Conservation (phyloP, 37 sponge, comb jelly and placozoan genomes). For the Diacarnus erythraeanus region DNA sequence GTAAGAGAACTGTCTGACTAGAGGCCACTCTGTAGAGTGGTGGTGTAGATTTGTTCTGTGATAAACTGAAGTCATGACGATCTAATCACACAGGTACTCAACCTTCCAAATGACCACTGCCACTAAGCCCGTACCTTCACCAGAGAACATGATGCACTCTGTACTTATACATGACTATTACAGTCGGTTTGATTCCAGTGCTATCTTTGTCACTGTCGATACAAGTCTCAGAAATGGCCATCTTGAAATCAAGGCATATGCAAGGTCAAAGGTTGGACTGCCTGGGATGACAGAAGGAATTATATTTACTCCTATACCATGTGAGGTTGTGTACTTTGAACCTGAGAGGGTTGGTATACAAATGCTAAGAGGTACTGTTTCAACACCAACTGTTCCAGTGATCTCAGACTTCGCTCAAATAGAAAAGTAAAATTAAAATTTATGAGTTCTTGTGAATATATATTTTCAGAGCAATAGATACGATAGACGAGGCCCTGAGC, state of each 20-base stretch:
- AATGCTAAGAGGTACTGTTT: conserved; percentile 11
- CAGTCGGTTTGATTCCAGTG: conserved; percentile 48
- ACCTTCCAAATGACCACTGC: neutral
- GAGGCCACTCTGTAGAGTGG: neutral
- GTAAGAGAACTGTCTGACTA: conserved; percentile 57
- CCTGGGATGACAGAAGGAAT: conserved; percentile 78
- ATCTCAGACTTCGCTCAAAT: conserved; percentile 22
- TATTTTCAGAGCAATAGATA: conserved; percentile 15
- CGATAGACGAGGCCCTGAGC: conserved; percentile 34
- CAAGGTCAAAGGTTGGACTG: conserved; percentile 77
- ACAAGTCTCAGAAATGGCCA: conserved; percentile 55
- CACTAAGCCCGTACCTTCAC: conserved; percentile 61
- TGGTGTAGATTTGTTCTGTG: neutral
- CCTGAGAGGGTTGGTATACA: conserved; percentile 82
- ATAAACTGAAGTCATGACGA: too few species aligned
- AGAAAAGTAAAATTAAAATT: conserved; percentile 12
- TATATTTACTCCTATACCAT: conserved; percentile 67
- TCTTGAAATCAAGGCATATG: conserved; percentile 71
- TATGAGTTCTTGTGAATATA: neutral
- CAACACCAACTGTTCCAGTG: neutral
- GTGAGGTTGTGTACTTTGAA: conserved; percentile 65
- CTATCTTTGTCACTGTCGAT: conserved; percentile 82
- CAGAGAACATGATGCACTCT: conserved; percentile 71
- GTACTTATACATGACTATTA: conserved; percentile 88
- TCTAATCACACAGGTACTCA: conserved; percentile 19